Conservation (phyloP, 2,888 invertebrate genomes). For the Ptilodon capucinus region DNA sequence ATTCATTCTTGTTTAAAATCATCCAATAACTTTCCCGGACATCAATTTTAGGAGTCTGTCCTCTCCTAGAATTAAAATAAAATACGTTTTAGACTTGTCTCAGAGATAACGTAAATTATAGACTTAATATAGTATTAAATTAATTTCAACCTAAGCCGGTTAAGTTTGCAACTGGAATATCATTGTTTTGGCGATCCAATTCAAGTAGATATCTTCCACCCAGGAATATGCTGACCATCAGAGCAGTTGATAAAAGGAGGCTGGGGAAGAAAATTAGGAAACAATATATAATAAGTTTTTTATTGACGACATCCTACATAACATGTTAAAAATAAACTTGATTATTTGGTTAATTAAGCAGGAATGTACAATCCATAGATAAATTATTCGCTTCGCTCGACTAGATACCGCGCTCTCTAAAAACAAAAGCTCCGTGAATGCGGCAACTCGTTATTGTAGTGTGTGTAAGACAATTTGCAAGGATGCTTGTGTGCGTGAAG, state of each 20-base stretch:
- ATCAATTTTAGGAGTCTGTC: conserved; percentile 37
- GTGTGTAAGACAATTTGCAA: too few relatives aligned
- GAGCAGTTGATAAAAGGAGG: conserved; percentile 46
- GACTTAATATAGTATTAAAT: background rate
- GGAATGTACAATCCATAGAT: too few relatives aligned
- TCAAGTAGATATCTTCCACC: conserved; percentile 49
- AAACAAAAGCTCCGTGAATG: too few relatives aligned
- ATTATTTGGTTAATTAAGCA: too few relatives aligned
- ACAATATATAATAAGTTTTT: background rate
- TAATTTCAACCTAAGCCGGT: conserved; percentile 43
- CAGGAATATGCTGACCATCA: conserved; percentile 46
- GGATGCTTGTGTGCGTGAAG: too few relatives aligned
- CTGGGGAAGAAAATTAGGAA: conserved; percentile 28
- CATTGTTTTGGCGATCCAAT: conserved; percentile 48
- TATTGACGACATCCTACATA: too few relatives aligned
- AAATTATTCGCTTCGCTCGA: too few relatives aligned
- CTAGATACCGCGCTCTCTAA: too few relatives aligned
- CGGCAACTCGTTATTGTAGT: too few relatives aligned
- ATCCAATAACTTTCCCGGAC: conserved; percentile 31
- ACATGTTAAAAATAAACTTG: too few relatives aligned
- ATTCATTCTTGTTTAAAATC: conserved; percentile 1
- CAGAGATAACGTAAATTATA: background rate
- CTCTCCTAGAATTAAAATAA: conserved; percentile 32
- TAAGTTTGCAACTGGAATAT: conserved; percentile 45
- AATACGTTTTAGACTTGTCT: background rate